Percentiles rank a stretch among this genome's conserved stretches.
Evolutionary conservation across 1,140 invertebrate genomes (phyloP).

Genomic region (Manduca sexta): DNA sequence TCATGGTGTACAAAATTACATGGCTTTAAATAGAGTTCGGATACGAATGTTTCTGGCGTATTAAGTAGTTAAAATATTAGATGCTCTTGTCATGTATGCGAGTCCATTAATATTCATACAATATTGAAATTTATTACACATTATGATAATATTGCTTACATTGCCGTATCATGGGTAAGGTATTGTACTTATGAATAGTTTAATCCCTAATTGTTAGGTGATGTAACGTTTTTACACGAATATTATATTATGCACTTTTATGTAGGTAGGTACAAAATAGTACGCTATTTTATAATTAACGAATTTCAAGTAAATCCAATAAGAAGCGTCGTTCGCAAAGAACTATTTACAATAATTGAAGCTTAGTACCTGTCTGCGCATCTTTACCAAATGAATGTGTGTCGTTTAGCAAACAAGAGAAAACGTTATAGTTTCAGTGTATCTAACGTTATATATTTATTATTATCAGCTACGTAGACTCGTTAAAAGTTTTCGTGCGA

Average conservation of each 20-base stretch:
- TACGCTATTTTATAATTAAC: neutral
- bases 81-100: constrained; percentile 28
- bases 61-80: constrained; percentile 41
- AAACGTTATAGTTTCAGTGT: too few relatives aligned
- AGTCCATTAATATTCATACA: constrained; percentile 43
- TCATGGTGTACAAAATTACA: constrained; percentile 69
- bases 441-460: too few relatives aligned
- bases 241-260: neutral
- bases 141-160: constrained; percentile 51
- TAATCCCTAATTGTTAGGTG: constrained; percentile 40
- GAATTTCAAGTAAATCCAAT: neutral
- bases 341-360: constrained; percentile 24
- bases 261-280: neutral
- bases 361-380: constrained; percentile 10
- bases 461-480: too few relatives aligned
- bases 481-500: too few relatives aligned
- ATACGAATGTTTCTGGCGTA: constrained; percentile 45
- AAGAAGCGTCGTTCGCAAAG: neutral
- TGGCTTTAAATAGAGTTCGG: constrained; percentile 55
- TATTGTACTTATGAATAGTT: constrained; percentile 47
- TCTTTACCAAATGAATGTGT: neutral
- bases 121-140: constrained; percentile 45
- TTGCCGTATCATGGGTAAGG: constrained; percentile 43
- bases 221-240: constrained; percentile 36
- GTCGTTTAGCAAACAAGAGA: neutral